Base-by-base conservation (phyloP, 2,113 vertebrate species). In the Sphaerodactylus townsendi region DNA sequence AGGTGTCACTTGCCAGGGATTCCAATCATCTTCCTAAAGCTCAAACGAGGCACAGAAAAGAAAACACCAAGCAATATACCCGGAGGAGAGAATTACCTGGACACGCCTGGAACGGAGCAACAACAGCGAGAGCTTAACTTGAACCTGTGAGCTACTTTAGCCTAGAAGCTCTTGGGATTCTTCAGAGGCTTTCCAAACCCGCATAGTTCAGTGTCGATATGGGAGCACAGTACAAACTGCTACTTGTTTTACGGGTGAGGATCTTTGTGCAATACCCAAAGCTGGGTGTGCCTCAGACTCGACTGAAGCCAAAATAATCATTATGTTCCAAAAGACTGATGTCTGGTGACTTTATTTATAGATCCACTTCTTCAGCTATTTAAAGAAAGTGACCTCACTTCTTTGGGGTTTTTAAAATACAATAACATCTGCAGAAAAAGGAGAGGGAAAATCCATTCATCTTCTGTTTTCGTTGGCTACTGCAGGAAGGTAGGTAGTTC, bases 281-380 rank as follows among this genome's bases (percentile, higher is more conserved):
- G 0, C 91, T 93, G 94, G 96, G 95, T 95, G 96, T 94, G 87
- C 91, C 79, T 92, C 92, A 90, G 92, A 87, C 91, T 91, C 86
- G 87, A 89, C 87, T 83, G 87, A 94, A 91, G 89, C 94, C 92
- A 96, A 94, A 93, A 90, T 62, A 92, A 87, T 90, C 92, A 94
- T 93, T 94, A 92, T 91, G 94, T 95, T 92, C 94, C 92, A 93
- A 93, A 89, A 93, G 91, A 92, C 91, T 92, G 92, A 75, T 79
- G 91, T 92, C 93, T 95, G 94, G 94, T 91, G 95, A 94, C 92
- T 94, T 88, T 91, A 86, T 93, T 95, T 93, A 84, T 89, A 95
- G 92, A 86, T 25, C 88, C 94, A 90, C 93, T 94, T 93, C 85
- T 90, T 92, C 80, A 86, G 93, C 94, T 96, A 96, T 96, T 96